Evolutionary conservation across 2,888 invertebrate species (phyloP).

Genomic region (Andrena camellia): DNA sequence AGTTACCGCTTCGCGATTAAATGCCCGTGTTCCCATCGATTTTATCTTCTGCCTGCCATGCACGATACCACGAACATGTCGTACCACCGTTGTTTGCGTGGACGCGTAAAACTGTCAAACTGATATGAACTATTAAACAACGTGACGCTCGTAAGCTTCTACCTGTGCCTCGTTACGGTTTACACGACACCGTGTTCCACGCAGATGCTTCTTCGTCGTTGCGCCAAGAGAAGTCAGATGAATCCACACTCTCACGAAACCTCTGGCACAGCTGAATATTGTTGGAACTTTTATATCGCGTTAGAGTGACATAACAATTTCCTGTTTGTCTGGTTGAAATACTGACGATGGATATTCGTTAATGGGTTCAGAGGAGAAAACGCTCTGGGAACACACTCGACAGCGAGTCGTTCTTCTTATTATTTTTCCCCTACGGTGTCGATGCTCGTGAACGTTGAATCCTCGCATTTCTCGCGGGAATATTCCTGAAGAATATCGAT

Average conservation of each 20-base stretch:
- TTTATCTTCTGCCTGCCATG: constrained; percentile 18
- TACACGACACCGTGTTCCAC: constrained; percentile 3
- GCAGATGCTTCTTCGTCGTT: constrained; percentile 13
- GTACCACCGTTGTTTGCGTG: constrained; percentile 50
- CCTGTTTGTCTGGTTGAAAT: background rate
- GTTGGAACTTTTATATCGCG: constrained; percentile 20
- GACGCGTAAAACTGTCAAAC: constrained; percentile 72
- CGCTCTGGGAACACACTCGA: background rate
- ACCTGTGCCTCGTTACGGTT: constrained; percentile 53
- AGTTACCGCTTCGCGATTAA: background rate
- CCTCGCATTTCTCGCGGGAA: constrained; percentile 19
- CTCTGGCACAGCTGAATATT: constrained; percentile 1
- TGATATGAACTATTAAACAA: constrained; percentile 68
- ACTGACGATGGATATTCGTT: background rate
- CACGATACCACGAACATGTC: constrained; percentile 12
- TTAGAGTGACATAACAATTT: constrained; percentile 27
- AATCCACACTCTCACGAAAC: background rate
- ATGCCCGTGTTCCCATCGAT: constrained; percentile 11
- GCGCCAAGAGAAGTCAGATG: background rate
- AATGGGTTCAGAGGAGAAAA: background rate
- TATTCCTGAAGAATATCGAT: constrained; percentile 31
- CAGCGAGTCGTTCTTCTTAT: background rate
- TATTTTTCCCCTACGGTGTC: background rate
- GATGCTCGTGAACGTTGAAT: constrained; percentile 4
- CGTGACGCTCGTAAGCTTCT: constrained; percentile 45